Conservation (phyloP, 2,888 invertebrate species). For the Lysandra coridon region DNA sequence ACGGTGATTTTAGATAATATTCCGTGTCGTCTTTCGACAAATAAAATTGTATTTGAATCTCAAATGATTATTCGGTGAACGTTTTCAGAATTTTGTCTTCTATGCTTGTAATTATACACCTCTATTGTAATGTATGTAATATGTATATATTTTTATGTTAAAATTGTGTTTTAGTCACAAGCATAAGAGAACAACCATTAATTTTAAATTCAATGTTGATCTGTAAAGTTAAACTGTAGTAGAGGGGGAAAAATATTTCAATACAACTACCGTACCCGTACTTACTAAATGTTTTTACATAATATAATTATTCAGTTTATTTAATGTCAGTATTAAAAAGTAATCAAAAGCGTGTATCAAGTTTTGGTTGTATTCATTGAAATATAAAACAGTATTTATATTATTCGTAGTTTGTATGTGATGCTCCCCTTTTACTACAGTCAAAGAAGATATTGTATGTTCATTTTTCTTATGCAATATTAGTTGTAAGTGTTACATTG, state of each 20-base stretch:
- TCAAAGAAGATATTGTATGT: constrained; percentile 51
- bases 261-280: not conserved
- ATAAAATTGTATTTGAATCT: constrained; percentile 47
- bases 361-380: not conserved
- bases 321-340: not conserved
- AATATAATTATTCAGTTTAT: not conserved
- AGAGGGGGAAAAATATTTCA: not conserved
- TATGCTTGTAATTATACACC: constrained; percentile 37
- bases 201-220: constrained; percentile 32
- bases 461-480: constrained; percentile 78
- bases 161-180: constrained; percentile 44
- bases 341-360: too few species aligned
- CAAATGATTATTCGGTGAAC: constrained; percentile 42
- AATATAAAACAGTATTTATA: not conserved
- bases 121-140: too few species aligned
- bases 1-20: constrained; percentile 38
- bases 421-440: not conserved
- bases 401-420: not conserved
- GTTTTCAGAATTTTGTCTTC: constrained; percentile 23
- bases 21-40: constrained; percentile 42
- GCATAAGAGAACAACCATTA: constrained; percentile 38
- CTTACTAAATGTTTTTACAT: not conserved
- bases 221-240: constrained; percentile 17
- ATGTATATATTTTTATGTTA: constrained; percentile 40
- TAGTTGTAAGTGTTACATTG: constrained; percentile 80